Percentiles rank a stretch among this genome's conserved stretches.
phyloP scores from a whole-genome alignment of 2,888 invertebrate genomes.

The Bibio marci region DNA sequence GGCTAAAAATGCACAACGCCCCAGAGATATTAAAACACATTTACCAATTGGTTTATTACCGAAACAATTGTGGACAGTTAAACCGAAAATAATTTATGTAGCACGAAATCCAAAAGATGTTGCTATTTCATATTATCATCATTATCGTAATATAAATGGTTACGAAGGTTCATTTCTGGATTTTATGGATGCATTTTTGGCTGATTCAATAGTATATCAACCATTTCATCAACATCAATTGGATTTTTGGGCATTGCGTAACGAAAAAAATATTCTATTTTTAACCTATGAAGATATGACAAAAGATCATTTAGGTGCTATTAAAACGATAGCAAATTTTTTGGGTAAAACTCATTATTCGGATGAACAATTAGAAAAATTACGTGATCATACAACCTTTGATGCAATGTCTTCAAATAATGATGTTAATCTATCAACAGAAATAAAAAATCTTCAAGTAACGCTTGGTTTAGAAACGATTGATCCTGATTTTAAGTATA shows the following conservation, averaged over 20 bases:
- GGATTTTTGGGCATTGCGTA: slow-evolving; percentile 2
- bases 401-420: slow-evolving; percentile 11
- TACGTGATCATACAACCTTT: slow-evolving; percentile 8
- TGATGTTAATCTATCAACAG: no score
- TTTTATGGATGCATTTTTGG: slow-evolving; percentile 7
- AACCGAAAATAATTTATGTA: slow-evolving; percentile 43
- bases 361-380: slow-evolving; percentile 5
- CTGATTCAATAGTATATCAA: not conserved
- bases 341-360: slow-evolving; percentile 1
- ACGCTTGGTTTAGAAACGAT: no score
- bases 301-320: slow-evolving; percentile 1
- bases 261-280: slow-evolving; percentile 5
- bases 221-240: slow-evolving; percentile 18
- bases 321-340: slow-evolving; percentile 4
- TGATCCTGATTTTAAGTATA: no score
- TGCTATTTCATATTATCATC: slow-evolving; percentile 56
- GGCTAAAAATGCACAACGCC: not conserved
- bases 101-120: slow-evolving; percentile 67
- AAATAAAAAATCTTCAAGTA: no score
- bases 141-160: slow-evolving; percentile 2
- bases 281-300: slow-evolving; percentile 7
- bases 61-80: slow-evolving; percentile 2
- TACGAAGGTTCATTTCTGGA: slow-evolving; percentile 4
- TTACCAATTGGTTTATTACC: slow-evolving; percentile 2
- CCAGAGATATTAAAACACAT: slow-evolving; percentile 6